Conservation (phyloP, 2,113 vertebrate species). For the Odocoileus hemionus region DNA sequence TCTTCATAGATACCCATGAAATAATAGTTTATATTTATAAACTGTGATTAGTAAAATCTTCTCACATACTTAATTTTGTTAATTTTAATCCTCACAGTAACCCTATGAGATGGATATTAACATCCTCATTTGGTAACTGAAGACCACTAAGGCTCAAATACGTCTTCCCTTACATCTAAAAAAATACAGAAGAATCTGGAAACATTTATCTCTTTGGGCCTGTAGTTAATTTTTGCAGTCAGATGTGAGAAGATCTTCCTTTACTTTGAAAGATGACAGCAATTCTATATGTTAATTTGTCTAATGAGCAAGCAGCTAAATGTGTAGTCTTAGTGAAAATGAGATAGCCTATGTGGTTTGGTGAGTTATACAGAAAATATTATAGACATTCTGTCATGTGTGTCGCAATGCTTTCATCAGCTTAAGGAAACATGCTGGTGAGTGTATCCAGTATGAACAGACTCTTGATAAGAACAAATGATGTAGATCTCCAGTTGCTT, state of each 20-base stretch:
- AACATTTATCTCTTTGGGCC: background rate
- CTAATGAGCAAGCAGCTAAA: background rate
- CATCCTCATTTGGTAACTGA: background rate
- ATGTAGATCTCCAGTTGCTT: background rate
- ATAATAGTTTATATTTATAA: background rate
- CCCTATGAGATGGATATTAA: background rate
- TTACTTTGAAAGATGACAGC: background rate
- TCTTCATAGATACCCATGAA: background rate
- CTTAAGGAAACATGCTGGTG: background rate
- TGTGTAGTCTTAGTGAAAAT: background rate
- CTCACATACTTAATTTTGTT: background rate
- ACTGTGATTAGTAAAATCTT: background rate
- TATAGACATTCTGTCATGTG: background rate
- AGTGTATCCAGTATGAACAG: background rate
- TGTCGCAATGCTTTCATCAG: background rate
- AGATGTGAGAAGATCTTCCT: background rate
- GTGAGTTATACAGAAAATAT: background rate
- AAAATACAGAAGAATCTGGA: background rate
- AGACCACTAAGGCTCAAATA: background rate
- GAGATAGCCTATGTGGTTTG: background rate
- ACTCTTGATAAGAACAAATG: background rate
- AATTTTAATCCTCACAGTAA: background rate
- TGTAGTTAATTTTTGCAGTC: background rate
- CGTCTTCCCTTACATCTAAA: background rate
- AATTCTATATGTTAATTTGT: background rate